Conservation (phyloP, 2,113 vertebrate species). For the Gnathonemus echidnorhynchus region DNA sequence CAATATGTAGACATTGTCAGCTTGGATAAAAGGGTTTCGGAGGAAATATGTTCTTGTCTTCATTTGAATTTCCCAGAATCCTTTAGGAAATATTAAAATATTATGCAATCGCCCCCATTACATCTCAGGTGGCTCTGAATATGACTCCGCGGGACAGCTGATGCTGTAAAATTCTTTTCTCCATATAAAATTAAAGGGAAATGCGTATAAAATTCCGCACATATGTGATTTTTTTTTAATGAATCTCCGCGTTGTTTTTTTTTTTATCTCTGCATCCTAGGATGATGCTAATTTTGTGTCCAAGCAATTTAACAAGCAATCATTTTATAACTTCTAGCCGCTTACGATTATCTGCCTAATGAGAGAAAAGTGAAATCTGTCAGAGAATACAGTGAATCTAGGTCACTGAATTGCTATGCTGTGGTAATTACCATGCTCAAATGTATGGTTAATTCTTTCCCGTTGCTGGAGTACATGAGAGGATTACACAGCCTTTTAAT, state of each 20-base stretch:
- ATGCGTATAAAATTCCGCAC: not conserved
- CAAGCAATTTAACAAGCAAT: conserved; percentile 41
- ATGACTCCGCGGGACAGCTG: not conserved
- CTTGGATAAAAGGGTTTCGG: not conserved
- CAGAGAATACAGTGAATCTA: conserved; percentile 48
- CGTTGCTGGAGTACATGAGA: conserved; percentile 43
- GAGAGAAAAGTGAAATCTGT: conserved; percentile 55
- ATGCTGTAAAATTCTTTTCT: not conserved
- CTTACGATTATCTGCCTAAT: conserved; percentile 54
- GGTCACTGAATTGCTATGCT: conserved; percentile 44
- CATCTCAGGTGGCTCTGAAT: not conserved
- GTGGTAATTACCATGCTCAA: conserved; percentile 54
- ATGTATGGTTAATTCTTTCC: conserved; percentile 51
- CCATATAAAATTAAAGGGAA: not conserved
- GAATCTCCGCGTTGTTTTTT: not conserved
- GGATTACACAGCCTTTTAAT: conserved; percentile 47
- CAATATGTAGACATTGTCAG: not conserved
- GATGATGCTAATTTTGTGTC: conserved; percentile 20
- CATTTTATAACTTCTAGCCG: conserved; percentile 43
- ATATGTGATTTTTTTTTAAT: not conserved
- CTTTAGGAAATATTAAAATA: not conserved
- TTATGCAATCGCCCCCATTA: not conserved
- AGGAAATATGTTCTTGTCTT: not conserved
- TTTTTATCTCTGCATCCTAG: conserved; percentile 26
- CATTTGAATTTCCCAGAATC: not conserved